A percentile compares a stretch with the other conserved stretches of the same genome.
These are phyloP conservation scores for Fabriciana adippe DNA, from an alignment of 2,888 invertebrate genomes.

Conservation along the genomic window DNA sequence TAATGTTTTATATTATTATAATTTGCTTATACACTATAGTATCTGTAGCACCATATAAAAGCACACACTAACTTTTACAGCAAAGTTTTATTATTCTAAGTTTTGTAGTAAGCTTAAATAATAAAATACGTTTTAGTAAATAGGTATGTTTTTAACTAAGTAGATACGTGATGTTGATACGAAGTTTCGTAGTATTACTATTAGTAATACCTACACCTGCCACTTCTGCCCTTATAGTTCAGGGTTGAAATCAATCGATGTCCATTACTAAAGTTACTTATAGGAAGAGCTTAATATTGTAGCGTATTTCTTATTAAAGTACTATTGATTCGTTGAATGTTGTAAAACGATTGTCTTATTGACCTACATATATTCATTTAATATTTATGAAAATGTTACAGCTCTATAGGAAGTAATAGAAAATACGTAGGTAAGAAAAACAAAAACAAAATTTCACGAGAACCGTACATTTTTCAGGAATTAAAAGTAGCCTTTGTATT, in stretches of 20 bases:
- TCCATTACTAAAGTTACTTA: constrained; percentile 21
- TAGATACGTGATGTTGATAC: constrained; percentile 35
- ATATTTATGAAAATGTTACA: too few relatives aligned
- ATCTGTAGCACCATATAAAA: neutral
- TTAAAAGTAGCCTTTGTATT: too few relatives aligned
- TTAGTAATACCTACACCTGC: constrained; percentile 42
- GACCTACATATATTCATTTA: neutral
- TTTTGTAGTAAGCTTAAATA: neutral
- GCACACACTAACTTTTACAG: neutral
- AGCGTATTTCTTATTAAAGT: constrained; percentile 20
- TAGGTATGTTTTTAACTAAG: constrained; percentile 8
- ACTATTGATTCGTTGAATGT: constrained; percentile 13
- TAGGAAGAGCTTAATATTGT: constrained; percentile 11
- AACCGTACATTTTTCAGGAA: too few relatives aligned
- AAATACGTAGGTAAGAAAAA: too few relatives aligned
- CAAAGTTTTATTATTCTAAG: constrained; percentile 2
- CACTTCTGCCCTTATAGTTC: constrained; percentile 59
- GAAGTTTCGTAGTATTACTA: constrained; percentile 52
- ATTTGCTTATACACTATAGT: neutral
- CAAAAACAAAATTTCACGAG: too few relatives aligned
- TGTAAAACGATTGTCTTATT: neutral
- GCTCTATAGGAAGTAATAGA: too few relatives aligned
- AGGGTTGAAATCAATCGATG: constrained; percentile 75
- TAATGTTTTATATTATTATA: neutral
- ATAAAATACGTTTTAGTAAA: too few relatives aligned